A percentile compares a stretch with the other conserved stretches of the same genome.
These are phyloP conservation scores for Oxyruncus cristatus DNA, from an alignment of 2,113 vertebrate species.

Conservation along the genomic window DNA sequence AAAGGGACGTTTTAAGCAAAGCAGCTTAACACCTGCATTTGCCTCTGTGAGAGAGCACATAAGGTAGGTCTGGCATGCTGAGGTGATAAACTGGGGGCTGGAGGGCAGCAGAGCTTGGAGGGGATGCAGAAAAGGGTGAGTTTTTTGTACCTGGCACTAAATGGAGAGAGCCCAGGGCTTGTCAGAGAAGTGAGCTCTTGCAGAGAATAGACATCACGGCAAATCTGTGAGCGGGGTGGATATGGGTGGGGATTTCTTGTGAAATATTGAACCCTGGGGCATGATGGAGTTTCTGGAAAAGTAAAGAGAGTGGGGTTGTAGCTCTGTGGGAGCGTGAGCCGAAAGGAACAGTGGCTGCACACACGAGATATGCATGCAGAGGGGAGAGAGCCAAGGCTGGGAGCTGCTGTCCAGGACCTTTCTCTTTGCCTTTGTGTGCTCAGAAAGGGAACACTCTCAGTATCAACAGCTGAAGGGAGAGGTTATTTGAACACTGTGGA, in stretches of 20 bases:
- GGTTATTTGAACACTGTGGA: neutral
- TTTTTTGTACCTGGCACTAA: neutral
- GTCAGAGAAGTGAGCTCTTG: neutral
- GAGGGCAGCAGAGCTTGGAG: neutral
- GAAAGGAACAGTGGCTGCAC: neutral
- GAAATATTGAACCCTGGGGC: neutral
- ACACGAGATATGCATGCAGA: accelerated
- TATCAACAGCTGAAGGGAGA: neutral
- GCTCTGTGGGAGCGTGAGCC: neutral
- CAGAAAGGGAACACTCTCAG: neutral
- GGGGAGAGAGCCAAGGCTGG: neutral
- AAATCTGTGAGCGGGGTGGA: neutral
- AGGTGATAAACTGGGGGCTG: neutral
- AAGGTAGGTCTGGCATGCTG: neutral
- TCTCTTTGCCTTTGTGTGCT: neutral
- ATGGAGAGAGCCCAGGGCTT: neutral
- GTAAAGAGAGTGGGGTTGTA: neutral
- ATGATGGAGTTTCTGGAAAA: neutral
- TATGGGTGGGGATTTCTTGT: neutral
- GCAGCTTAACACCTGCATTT: neutral
- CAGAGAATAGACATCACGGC: neutral
- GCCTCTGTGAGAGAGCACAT: neutral
- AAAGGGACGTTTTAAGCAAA: neutral
- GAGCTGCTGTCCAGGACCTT: neutral
- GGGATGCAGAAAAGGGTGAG: neutral